Base-by-base conservation (phyloP, 2,888 invertebrate genomes). In the Mesorhabditis sp. region DNA sequence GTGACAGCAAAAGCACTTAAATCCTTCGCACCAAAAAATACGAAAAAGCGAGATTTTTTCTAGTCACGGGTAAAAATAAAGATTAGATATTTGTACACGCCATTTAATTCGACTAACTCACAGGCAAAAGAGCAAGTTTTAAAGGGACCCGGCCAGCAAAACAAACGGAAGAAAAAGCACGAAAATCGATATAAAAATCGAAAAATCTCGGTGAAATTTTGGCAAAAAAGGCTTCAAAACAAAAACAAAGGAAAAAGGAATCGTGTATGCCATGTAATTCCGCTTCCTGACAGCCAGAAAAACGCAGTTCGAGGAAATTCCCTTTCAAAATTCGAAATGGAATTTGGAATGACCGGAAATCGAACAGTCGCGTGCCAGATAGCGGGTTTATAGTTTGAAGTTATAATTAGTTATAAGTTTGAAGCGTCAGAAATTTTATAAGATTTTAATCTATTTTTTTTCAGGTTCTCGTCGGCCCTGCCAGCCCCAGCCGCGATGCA, bases 401-500 rank as follows among this genome's bases (percentile, higher is more conserved):
- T 28, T 28, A 28, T 28, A 28, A 50, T 50, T 13, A 50, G 58
- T 50, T n/a, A 50, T n/a, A 13, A 13, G n/a, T 13, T n/a, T 50
- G n/a, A 50, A n/a, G 7, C 7, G n/a, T 50, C n/a, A 50, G 1
- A 10, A 50, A 50, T 50, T 50, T n/a, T n/a, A 50, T 6, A 28
- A 15, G n/a, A 50, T 50, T n/a, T 50, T 50, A 1, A 50, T 13
- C 58, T 50, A 41, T 15, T 68, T 13, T 43, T 13, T 68, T 73
- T 65, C 68, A 78, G 78, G 62, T 74, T 73, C 68, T 50, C 58
- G n/a, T 13, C 58, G 10, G 70, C 76, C 42, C 70, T 43, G 64
- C 67, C 71, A 62, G 67, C 67, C 69, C 82, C 83, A 66, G 81
- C 85, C 1, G 83, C 84, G 68, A 74, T 80, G 42, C 82, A 83